Evolutionary conservation across 2,113 vertebrate species (phyloP), one percentile per base, ranked within the genome.

Genomic region (Copsychus sechellarum): DNA sequence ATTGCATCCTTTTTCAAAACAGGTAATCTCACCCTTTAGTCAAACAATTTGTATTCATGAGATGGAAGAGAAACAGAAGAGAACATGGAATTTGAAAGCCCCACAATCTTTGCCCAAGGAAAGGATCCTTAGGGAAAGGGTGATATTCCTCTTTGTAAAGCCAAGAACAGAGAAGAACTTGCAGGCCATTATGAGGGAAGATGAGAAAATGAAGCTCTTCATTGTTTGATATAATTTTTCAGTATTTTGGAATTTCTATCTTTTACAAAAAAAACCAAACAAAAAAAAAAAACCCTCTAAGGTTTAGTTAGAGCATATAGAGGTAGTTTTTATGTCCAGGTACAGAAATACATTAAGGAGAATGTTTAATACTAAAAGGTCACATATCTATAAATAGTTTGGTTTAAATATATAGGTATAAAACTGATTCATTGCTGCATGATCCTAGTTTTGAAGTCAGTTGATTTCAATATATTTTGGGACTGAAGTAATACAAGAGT

Each of bases 381-480:
- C 26, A 53, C 3, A 25, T 71, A 73, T 45, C 76, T 92, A 38
- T 42, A 93, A 94, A 93, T 86, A 90, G 50, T 76, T 94, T 72
- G 25, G n/a, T 78, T 90, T 92, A 86, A 83, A 80, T 82, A 91
- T 94, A 60, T 73, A n/a, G 56, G 66, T 69, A 81, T 94, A 54
- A 90, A 88, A 24, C 66, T 83, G 71, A 95, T 62, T 94, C 42
- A 88, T 26, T 82, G 57, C 34, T 80, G 67, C 38, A 58, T 88
- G 88, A 94, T 90, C 88, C 54, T 42, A 45, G 28, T 90, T 94
- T 86, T 73, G 60, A 88, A 97, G 67, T 77, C 74, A 80, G 82
- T 51, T 94, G 86, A 86, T 95, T 97, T 96, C 62, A 40, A 10
- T 90, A 50, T 94, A 80, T 92, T 96, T 88, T 90, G 47, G 34